These are phyloP conservation scores for Chaenogobius annularis DNA, from an alignment of 2,113 vertebrate genomes.

Conservation along the genomic window DNA sequence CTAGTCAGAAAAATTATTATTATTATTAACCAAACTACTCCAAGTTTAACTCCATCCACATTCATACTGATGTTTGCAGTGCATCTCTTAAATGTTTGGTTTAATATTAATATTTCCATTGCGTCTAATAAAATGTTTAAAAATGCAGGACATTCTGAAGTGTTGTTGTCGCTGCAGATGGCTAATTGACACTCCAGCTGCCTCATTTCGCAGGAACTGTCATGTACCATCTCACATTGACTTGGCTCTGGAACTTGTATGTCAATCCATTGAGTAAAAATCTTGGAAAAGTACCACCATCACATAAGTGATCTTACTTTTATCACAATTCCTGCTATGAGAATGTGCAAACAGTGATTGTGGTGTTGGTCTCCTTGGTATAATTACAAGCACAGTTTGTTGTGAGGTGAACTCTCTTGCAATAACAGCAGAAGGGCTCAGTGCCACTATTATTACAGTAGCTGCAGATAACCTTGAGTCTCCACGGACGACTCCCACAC, in stretches of 20 bases:
- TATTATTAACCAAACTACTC: no score
- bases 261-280: not conserved
- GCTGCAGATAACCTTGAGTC: constrained; percentile 63
- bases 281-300: not conserved
- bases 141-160: not conserved
- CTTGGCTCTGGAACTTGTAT: not conserved
- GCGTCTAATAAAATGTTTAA: not conserved
- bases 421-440: constrained; percentile 37
- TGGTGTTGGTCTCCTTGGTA: constrained; percentile 19
- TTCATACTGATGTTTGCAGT: not conserved
- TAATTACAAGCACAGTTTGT: constrained; percentile 42
- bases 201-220: constrained; percentile 1
- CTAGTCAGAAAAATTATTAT: no score
- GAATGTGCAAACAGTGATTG: constrained; percentile 18
- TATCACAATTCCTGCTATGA: constrained; percentile 17
- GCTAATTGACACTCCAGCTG: constrained; percentile 4
- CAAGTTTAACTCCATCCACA: not conserved
- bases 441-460: constrained; percentile 37
- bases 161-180: constrained; percentile 9
- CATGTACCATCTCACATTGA: not conserved
- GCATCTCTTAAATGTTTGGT: not conserved
- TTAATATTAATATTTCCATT: not conserved
- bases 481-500: constrained; percentile 51
- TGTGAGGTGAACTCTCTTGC: constrained; percentile 35
- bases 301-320: not conserved